Percentiles rank a stretch among this genome's conserved stretches.
Evolutionary conservation across 2,888 invertebrate genomes (phyloP).

Genomic region (Heliconius hortense): DNA sequence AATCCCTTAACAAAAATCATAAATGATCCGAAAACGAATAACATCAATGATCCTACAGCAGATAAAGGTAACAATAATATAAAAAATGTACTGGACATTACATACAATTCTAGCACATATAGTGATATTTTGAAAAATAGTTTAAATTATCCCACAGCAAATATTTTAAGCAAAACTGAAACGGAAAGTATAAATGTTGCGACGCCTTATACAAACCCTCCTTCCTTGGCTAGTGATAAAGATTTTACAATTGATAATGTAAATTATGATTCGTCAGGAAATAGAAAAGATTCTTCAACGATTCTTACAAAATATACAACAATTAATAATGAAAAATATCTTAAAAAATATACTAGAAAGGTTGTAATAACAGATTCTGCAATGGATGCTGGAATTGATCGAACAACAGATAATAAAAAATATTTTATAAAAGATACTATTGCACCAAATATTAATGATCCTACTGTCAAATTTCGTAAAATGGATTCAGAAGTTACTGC

Average conservation of each 20-base stretch:
- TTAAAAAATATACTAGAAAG: neutral
- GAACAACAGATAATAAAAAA: neutral
- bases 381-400: neutral
- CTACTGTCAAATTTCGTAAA: neutral
- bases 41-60: neutral
- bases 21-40: neutral
- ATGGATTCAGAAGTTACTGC: too few relatives aligned
- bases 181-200: neutral
- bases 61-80: neutral
- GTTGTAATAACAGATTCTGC: neutral
- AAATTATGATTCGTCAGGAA: neutral
- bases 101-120: neutral
- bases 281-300: neutral
- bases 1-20: neutral
- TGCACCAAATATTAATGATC: neutral
- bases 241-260: neutral
- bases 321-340: neutral
- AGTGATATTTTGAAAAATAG: neutral
- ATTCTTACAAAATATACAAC: neutral
- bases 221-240: neutral
- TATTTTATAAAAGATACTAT: too few relatives aligned
- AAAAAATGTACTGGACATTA: neutral
- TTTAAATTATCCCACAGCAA: neutral
- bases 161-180: neutral
- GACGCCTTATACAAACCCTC: neutral